Evolutionary conservation across 1,140 invertebrate species (phyloP).

Genomic region (Aphaenogaster ashmeadi): DNA sequence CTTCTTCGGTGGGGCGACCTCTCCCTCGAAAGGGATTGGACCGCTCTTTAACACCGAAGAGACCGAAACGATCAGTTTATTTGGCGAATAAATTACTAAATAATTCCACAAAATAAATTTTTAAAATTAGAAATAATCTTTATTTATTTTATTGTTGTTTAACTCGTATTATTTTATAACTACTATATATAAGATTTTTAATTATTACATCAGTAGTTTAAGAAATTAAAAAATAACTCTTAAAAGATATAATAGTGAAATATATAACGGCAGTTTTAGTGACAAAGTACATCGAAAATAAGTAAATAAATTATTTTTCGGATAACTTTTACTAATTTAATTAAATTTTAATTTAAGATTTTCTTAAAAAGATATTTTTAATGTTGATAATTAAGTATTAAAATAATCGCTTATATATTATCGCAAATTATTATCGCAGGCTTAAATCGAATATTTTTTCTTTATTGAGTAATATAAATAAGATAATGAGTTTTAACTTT

Average conservation of each 20-base stretch:
- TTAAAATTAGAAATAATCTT: slow-evolving; percentile 1
- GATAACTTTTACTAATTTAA: neutral
- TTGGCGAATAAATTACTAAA: neutral
- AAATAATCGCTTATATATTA: neutral
- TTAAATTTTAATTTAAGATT: neutral
- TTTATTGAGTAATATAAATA: neutral
- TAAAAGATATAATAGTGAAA: too few relatives aligned
- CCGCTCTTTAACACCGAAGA: neutral
- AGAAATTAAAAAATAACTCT: neutral
- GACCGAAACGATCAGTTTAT: neutral
- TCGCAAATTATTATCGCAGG: neutral
- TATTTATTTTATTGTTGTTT: neutral
- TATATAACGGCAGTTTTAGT: too few relatives aligned
- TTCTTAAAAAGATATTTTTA: neutral
- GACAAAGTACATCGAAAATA: neutral
- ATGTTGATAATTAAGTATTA: neutral
- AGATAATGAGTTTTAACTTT: neutral
- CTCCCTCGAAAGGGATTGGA: neutral
- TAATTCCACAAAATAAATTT: neutral
- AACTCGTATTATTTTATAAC: neutral
- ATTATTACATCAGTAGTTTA: neutral
- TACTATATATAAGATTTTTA: neutral
- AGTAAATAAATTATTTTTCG: neutral
- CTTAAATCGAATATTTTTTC: neutral
- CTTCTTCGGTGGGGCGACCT: slow-evolving; percentile 16